phyloP scores from a whole-genome alignment of 2,888 invertebrate species.

The Apodemia mormo region DNA sequence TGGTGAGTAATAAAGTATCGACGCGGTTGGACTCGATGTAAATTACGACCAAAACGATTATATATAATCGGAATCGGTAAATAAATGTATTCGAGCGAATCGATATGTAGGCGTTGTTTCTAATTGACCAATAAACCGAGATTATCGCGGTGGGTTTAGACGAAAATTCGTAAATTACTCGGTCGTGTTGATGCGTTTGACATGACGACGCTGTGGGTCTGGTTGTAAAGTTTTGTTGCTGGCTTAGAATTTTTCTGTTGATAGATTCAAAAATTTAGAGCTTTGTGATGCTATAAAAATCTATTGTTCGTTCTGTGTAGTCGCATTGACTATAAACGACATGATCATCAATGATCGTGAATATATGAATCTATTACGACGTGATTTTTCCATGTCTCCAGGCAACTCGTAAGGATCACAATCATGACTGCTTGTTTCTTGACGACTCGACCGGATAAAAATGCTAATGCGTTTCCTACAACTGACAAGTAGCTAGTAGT shows the following conservation, averaged over 20 bases:
- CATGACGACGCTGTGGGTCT: constrained; percentile 12
- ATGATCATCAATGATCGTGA: background rate
- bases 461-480: too few relatives aligned
- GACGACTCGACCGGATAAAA: too few relatives aligned
- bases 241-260: constrained; percentile 1
- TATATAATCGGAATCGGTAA: constrained; percentile 15
- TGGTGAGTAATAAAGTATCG: constrained; percentile 38
- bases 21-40: constrained; percentile 19
- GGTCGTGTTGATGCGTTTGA: constrained; percentile 4
- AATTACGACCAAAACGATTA: constrained; percentile 14
- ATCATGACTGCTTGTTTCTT: too few relatives aligned
- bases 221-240: constrained; percentile 10
- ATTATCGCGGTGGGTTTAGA: constrained; percentile 33
- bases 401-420: too few relatives aligned
- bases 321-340: background rate
- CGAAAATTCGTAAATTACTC: constrained; percentile 34
- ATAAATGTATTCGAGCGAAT: constrained; percentile 49
- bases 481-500: too few relatives aligned
- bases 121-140: constrained; percentile 59
- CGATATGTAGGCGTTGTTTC: constrained; percentile 52
- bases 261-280: constrained; percentile 3
- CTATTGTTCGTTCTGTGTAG: background rate
- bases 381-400: too few relatives aligned
- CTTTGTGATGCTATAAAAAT: constrained; percentile 4
- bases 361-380: too few relatives aligned